Evolutionary conservation across 37 sponge, comb jelly and placozoan genomes (phyloP), one percentile per base, ranked within the genome.

Genomic region (Theonella swinhoei): DNA sequence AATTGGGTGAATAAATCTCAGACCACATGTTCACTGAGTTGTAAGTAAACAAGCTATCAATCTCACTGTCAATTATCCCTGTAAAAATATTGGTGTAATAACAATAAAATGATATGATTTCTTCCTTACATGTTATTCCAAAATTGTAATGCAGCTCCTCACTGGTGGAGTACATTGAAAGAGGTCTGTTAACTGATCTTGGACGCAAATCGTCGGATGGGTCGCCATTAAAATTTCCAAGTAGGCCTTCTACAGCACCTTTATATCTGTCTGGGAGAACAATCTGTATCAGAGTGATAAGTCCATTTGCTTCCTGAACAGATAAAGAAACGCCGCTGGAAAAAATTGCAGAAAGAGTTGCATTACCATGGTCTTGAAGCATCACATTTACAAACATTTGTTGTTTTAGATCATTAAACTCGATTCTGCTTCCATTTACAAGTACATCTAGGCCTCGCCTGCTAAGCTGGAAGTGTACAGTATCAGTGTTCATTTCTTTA

Each of bases 121-220:
- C 72, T 14, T 34, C 69, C 89, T 79, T 71, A 89, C 90, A 89
- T 36, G 84, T 79, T 54, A 84, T 20, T 79, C 90, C 90, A 78
- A 89, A 89, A n/a, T 42, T 28, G 7, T 78, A 8, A 72, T 89
- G 85, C 22, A 89, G 83, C 7, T 78, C 90, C 39, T 83, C 61
- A 5, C 65, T 31, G 31, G 79, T 34, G 34, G 85, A 62, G 35
- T 78, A 72, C 22, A 62, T 31, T 39, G 79, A 68, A 22, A 89
- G 34, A 29, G 80, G 89, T 14, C 9, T 30, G 3, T 0, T 62
- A n/a, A 65, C 70, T 25, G 0, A 4, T 28, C 32, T 62, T 62
- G 85, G 80, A 19, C 72, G 30, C 22, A 89, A 62, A 71, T 89
- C 90, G 70, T 89, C 90, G 23, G 72, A 61, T 9, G 61, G 1